phyloP scores from a whole-genome alignment of 2,797 vertebrate species.

The Crocidura indochinensis region DNA sequence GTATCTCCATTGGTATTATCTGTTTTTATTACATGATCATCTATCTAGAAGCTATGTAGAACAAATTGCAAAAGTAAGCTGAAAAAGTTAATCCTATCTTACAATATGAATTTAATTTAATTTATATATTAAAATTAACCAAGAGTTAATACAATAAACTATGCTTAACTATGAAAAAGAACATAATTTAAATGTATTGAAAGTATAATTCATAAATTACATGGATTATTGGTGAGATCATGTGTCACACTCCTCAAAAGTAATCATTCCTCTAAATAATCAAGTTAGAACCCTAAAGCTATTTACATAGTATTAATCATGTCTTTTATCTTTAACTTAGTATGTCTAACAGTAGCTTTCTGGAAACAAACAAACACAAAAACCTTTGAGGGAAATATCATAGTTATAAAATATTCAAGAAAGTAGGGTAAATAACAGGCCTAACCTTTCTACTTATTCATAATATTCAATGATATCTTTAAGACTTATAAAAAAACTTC shows the following conservation, averaged over 20 bases:
- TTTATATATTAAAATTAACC: too few relatives aligned
- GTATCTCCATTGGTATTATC: background rate
- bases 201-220: background rate
- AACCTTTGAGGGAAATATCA: slow-evolving; percentile 27
- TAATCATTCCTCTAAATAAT: background rate
- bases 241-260: too few relatives aligned
- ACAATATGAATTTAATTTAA: too few relatives aligned
- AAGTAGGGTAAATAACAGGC: slow-evolving; percentile 23
- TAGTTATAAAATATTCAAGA: slow-evolving; percentile 11
- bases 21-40: slow-evolving; percentile 13
- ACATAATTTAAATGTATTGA: background rate
- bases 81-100: slow-evolving; percentile 15
- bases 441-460: slow-evolving; percentile 4
- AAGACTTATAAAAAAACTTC: slow-evolving; percentile 17
- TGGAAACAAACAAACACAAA: background rate
- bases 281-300: background rate
- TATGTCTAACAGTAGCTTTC: slow-evolving; percentile 8
- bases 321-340: slow-evolving; percentile 2
- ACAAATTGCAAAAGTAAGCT: slow-evolving; percentile 24
- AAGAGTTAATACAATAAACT: too few relatives aligned
- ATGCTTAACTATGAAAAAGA: background rate
- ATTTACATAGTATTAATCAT: background rate
- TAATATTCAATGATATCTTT: background rate
- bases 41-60: slow-evolving; percentile 40
- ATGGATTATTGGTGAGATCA: background rate